Evolutionary conservation across 2,113 vertebrate genomes (phyloP).

Genomic region (Alethe castanea): DNA sequence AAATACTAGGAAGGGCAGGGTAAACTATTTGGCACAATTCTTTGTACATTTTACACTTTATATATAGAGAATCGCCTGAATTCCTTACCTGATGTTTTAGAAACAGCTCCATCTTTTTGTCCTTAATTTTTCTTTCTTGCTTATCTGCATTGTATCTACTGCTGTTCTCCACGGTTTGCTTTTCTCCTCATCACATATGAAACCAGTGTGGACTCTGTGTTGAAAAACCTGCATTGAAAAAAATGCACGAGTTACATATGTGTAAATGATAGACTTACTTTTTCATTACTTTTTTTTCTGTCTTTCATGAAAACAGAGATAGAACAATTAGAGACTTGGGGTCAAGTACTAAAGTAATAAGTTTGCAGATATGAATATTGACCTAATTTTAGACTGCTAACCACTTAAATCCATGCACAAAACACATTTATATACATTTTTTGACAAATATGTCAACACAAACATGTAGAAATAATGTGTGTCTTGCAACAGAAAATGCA

Average conservation of each 20-base stretch:
- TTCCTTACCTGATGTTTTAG: slow-evolving; percentile 44
- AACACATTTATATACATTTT: not conserved
- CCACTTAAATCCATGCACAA: not conserved
- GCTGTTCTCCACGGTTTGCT: not conserved
- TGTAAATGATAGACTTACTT: not conserved
- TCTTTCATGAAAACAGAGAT: not conserved
- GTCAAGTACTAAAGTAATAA: not conserved
- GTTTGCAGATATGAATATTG: not conserved
- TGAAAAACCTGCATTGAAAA: slow-evolving; percentile 37
- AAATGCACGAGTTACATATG: not conserved
- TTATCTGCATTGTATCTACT: not conserved
- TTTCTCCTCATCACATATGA: not conserved
- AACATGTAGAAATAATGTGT: not conserved
- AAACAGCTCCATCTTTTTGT: not conserved
- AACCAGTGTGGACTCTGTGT: not conserved
- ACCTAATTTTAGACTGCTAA: not conserved
- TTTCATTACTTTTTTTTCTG: not conserved
- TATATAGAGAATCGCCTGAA: not conserved
- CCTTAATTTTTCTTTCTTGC: slow-evolving; percentile 2
- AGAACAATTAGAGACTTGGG: not conserved
- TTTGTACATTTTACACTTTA: not conserved
- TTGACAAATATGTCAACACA: not conserved
- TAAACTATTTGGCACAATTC: not conserved
- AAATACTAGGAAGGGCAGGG: not conserved
- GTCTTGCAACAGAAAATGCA: not conserved